Conservation (phyloP, 2,888 invertebrate genomes). For the Rhaphigaster nebulosa region DNA sequence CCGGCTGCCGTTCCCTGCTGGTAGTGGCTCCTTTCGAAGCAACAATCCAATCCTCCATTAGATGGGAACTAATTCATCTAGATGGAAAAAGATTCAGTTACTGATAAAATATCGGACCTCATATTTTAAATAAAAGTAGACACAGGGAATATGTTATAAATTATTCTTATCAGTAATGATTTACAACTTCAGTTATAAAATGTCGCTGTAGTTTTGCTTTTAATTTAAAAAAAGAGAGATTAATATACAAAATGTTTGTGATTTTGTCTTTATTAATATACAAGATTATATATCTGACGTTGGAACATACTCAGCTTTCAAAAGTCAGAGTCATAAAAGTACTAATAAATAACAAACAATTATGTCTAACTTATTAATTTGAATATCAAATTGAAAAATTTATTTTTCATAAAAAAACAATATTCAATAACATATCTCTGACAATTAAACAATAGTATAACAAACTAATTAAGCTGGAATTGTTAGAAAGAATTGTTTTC, state of each 20-base stretch:
- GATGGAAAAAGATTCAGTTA: slow-evolving; percentile 55
- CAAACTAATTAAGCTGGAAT: neutral
- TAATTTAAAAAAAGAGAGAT: neutral
- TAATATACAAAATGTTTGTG: neutral
- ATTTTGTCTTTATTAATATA: slow-evolving; percentile 39
- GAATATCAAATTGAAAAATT: neutral
- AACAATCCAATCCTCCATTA: slow-evolving; percentile 92
- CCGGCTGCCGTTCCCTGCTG: slow-evolving; percentile 71
- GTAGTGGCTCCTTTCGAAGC: slow-evolving; percentile 82
- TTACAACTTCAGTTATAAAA: neutral
- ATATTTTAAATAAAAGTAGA: neutral
- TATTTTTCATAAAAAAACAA: neutral
- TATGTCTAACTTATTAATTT: neutral
- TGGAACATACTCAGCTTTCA: slow-evolving; percentile 31
- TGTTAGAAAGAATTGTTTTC: neutral
- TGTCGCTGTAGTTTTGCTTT: neutral
- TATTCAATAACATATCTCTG: neutral
- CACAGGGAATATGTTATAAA: neutral
- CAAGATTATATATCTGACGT: neutral
- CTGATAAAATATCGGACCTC: neutral
- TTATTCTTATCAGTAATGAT: slow-evolving; percentile 33
- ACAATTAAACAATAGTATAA: neutral
- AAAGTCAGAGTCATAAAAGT: neutral
- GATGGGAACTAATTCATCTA: slow-evolving; percentile 65
- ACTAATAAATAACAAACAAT: neutral